These are phyloP conservation scores for Holocentrus rufus DNA, from an alignment of 2,797 vertebrate genomes.

Conservation along the genomic window DNA sequence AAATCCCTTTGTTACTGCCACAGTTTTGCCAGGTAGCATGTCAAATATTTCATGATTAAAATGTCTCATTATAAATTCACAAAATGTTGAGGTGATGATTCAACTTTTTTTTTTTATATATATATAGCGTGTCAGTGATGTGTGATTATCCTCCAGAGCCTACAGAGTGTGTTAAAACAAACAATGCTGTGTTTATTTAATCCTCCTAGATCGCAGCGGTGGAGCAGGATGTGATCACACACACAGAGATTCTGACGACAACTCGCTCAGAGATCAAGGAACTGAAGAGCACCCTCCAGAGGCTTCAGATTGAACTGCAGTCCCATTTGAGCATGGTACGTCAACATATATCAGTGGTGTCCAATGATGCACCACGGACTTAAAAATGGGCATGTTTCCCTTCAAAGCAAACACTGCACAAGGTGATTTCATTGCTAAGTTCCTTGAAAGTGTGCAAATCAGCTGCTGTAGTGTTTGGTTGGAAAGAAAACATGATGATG, in stretches of 20 bases:
- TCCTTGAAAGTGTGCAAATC: no score
- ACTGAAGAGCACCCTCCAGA: conserved; percentile 75
- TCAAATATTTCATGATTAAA: background rate
- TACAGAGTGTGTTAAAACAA: background rate
- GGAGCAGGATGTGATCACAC: conserved; percentile 69
- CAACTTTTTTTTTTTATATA: no score
- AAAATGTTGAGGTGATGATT: background rate
- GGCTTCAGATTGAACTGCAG: conserved; percentile 80
- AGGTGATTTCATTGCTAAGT: no score
- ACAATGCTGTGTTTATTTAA: background rate
- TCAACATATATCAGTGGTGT: background rate
- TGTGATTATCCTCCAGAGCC: no score
- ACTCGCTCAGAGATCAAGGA: conserved; percentile 74
- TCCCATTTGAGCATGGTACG: conserved; percentile 76
- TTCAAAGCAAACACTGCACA: no score
- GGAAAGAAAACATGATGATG: no score
- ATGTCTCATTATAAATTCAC: no score
- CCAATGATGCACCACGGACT: no score
- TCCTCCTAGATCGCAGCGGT: conserved; percentile 64
- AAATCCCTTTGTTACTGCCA: no score
- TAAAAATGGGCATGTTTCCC: no score
- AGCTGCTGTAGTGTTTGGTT: no score
- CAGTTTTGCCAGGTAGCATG: no score
- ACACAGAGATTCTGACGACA: conserved; percentile 67
- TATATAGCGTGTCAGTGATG: background rate